phyloP scores from a whole-genome alignment of 1,140 invertebrate species.

The Drosophila carrolli region DNA sequence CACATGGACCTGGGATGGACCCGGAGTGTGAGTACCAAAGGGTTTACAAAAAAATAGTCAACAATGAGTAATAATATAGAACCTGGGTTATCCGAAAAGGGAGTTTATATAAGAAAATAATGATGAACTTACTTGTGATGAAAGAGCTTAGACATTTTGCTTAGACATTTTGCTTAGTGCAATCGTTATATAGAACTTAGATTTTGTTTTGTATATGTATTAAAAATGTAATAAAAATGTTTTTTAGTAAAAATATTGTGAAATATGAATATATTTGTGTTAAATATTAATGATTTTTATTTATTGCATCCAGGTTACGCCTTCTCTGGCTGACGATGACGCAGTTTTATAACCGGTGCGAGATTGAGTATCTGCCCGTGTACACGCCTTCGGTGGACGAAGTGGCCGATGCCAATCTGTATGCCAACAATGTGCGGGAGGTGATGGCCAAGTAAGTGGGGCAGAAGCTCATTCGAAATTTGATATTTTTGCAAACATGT shows the following conservation, averaged over 20 bases:
- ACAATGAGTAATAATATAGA: no score
- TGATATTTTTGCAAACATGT: neutral
- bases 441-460: constrained; percentile 95
- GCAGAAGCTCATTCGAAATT: constrained; percentile 1
- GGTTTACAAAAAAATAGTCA: no score
- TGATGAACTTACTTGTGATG: no score
- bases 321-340: constrained; percentile 95
- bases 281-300: neutral
- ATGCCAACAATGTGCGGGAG: constrained; percentile 94
- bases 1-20: constrained; percentile 99
- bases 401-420: constrained; percentile 94
- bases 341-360: constrained; percentile 94
- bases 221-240: no score
- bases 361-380: constrained; percentile 97
- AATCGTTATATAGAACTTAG: no score
- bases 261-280: neutral
- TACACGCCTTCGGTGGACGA: constrained; percentile 95
- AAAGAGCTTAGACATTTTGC: no score
- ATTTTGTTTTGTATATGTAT: no score
- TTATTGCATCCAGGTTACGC: constrained; percentile 48
- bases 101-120: no score
- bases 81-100: no score
- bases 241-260: no score
- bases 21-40: constrained; percentile 92
- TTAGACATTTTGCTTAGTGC: no score